phyloP scores from a whole-genome alignment of 1,140 invertebrate genomes.

The Gryllus bimaculatus region DNA sequence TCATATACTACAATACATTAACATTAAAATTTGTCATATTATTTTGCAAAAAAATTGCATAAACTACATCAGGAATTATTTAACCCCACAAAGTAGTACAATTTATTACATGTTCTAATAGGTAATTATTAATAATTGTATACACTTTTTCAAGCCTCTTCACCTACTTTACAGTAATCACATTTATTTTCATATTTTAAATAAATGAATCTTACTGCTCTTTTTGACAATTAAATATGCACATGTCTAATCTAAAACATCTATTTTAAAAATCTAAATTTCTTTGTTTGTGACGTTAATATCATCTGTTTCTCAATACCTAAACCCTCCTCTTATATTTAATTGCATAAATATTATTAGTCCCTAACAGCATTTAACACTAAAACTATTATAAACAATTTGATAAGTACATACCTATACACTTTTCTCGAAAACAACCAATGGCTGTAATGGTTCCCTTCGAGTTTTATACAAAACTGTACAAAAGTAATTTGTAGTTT shows the following conservation, averaged over 20 bases:
- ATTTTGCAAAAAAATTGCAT: not conserved
- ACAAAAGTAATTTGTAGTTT: not conserved
- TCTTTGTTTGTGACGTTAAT: not conserved
- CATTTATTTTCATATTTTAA: not conserved
- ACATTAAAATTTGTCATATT: not conserved
- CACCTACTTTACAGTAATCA: not conserved
- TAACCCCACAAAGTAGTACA: not conserved
- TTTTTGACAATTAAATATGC: not conserved
- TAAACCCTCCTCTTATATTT: not conserved
- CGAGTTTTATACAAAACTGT: conserved; percentile 7
- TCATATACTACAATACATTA: not conserved
- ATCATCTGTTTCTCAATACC: not conserved
- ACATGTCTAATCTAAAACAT: not conserved
- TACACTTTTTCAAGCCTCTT: not conserved
- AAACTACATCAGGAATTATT: not conserved
- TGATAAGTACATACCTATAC: not conserved
- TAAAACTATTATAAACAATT: not conserved
- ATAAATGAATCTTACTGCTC: not conserved
- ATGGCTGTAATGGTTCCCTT: conserved; percentile 9
- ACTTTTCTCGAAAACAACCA: conserved; percentile 6
- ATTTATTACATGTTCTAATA: not conserved
- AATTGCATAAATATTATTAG: not conserved
- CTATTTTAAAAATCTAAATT: not conserved
- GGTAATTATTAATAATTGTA: not conserved
- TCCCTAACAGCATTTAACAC: not conserved